phyloP scores from a whole-genome alignment of 2,888 invertebrate species.

The Campoplex capitator region DNA sequence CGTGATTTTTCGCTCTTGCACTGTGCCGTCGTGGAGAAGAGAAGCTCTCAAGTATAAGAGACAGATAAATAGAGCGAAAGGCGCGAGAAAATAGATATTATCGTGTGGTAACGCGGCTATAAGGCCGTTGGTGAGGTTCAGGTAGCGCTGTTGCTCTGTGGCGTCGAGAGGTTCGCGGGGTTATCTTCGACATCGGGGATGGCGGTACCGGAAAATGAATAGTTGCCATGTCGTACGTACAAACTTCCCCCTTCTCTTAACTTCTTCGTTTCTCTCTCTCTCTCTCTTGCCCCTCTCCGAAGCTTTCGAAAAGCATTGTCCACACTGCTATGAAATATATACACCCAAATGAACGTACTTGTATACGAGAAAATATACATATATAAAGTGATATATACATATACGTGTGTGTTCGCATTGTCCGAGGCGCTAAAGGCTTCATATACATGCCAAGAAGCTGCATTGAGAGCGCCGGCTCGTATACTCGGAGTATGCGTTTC shows the following conservation, averaged over 20 bases:
- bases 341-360: neutral
- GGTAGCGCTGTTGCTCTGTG: conserved; percentile 65
- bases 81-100: conserved; percentile 69
- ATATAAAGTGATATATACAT: neutral
- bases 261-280: conserved; percentile 31
- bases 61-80: conserved; percentile 61
- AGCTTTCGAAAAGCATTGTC: conserved; percentile 58
- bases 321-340: conserved; percentile 14
- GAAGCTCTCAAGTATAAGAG: conserved; percentile 35
- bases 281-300: neutral
- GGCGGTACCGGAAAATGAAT: conserved; percentile 77
- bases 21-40: neutral
- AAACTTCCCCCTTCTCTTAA: conserved; percentile 7
- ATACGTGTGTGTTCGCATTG: conserved; percentile 74
- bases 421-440: conserved; percentile 81
- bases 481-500: conserved; percentile 52
- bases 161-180: conserved; percentile 71
- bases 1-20: neutral
- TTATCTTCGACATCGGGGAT: conserved; percentile 76
- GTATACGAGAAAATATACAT: neutral
- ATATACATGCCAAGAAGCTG: conserved; percentile 76
- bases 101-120: conserved; percentile 52
- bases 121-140: conserved; percentile 52
- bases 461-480: conserved; percentile 44
- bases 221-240: conserved; percentile 72